Conservation (phyloP, 2,797 vertebrate species). For the Cossypha caffra region DNA sequence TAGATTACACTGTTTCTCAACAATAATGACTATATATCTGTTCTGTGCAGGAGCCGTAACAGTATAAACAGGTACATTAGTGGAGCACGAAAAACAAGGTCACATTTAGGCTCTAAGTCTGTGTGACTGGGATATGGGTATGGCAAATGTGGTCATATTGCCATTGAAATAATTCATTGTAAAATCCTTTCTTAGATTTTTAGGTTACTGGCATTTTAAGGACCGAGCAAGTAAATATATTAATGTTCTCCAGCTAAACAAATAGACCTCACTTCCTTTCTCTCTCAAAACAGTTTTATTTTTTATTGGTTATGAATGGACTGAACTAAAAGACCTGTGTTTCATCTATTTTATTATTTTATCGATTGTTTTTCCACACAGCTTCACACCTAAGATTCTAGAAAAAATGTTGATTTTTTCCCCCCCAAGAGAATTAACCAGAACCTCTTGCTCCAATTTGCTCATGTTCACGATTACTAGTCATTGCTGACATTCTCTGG, state of each 20-base stretch:
- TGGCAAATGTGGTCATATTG: background rate
- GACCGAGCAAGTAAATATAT: background rate
- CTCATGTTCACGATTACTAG: background rate
- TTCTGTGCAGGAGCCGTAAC: background rate
- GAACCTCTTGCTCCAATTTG: background rate
- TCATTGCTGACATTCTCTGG: background rate
- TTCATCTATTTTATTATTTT: background rate
- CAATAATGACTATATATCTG: background rate
- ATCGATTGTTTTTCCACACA: background rate
- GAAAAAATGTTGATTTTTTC: accelerated
- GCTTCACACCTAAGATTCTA: background rate
- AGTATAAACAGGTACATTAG: background rate
- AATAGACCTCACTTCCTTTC: background rate
- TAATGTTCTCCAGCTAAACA: background rate
- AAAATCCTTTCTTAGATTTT: background rate
- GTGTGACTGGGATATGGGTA: background rate
- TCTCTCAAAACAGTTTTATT: background rate
- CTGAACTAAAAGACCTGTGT: background rate
- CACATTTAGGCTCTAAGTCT: background rate
- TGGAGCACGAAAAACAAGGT: background rate
- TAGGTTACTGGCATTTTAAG: background rate
- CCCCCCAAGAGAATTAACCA: background rate
- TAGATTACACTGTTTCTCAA: background rate
- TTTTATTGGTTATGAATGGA: background rate
- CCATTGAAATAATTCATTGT: background rate